Conservation (phyloP, 2,888 invertebrate species). For the Aradus depressus region DNA sequence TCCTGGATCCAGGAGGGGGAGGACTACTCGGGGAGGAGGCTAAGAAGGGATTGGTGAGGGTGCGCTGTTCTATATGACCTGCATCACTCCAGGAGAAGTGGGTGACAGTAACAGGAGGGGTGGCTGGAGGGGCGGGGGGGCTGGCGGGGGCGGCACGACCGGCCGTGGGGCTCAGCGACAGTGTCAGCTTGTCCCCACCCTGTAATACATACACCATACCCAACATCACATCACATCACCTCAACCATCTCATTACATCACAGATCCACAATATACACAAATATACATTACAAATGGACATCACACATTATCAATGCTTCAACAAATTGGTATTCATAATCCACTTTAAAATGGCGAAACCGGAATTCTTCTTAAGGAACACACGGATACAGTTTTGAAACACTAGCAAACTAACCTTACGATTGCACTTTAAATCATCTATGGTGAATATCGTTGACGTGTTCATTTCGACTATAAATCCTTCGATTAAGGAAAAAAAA, state of each 20-base stretch:
- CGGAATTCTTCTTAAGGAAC: too few species aligned
- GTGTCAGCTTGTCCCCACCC: slow-evolving; percentile 38
- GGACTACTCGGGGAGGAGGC: slow-evolving; percentile 23
- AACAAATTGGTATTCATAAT: too few species aligned
- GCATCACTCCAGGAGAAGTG: slow-evolving; percentile 44
- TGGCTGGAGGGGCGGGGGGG: slow-evolving; percentile 16
- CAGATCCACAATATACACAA: slow-evolving; percentile 1
- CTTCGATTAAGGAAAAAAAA: too few species aligned
- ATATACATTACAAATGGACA: background rate
- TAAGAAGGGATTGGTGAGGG: slow-evolving; percentile 29
- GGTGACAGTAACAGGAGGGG: slow-evolving; percentile 51
- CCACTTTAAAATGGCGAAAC: too few species aligned
- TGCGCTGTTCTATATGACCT: slow-evolving; percentile 41
- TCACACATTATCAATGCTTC: background rate
- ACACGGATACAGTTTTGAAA: too few species aligned
- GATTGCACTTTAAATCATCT: too few species aligned
- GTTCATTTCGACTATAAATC: too few species aligned
- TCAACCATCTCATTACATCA: slow-evolving; percentile 7
- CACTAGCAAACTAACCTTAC: too few species aligned
- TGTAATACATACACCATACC: slow-evolving; percentile 21
- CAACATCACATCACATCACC: slow-evolving; percentile 2
- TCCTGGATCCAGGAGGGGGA: too few species aligned
- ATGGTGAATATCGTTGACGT: too few species aligned
- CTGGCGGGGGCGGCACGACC: slow-evolving; percentile 30
- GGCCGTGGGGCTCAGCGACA: slow-evolving; percentile 31